phyloP scores from a whole-genome alignment of 1,140 invertebrate genomes.

The Neotoxoptera formosana region DNA sequence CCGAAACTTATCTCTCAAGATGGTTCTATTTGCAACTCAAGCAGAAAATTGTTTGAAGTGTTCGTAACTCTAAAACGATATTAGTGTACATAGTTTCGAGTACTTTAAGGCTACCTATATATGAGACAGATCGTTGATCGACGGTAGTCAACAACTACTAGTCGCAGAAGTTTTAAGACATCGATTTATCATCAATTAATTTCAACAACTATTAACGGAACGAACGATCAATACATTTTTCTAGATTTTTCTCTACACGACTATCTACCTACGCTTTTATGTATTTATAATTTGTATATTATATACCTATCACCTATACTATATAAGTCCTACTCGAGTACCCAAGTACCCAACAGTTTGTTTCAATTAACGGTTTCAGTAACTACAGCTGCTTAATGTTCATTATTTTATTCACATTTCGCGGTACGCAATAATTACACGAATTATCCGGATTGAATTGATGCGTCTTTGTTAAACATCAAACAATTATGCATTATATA shows the following conservation, averaged over 20 bases:
- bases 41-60: constrained; percentile 30
- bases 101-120: background rate
- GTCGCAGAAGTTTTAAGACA: background rate
- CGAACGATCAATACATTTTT: background rate
- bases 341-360: background rate
- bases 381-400: background rate
- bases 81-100: background rate
- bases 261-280: background rate
- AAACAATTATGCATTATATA: background rate
- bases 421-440: background rate
- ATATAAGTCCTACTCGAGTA: background rate
- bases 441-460: background rate
- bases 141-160: background rate
- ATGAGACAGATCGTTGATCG: background rate
- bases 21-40: background rate
- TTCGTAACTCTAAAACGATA: background rate
- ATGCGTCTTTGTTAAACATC: background rate
- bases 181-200: background rate
- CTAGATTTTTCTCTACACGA: background rate
- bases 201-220: background rate
- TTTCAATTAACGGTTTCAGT: background rate
- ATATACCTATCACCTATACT: background rate
- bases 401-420: background rate
- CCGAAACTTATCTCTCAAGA: background rate
- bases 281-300: background rate